A percentile compares a stretch with the other conserved stretches of the same genome.
phyloP scores from a whole-genome alignment of 2,113 vertebrate genomes.

The Crotalus horridus region DNA sequence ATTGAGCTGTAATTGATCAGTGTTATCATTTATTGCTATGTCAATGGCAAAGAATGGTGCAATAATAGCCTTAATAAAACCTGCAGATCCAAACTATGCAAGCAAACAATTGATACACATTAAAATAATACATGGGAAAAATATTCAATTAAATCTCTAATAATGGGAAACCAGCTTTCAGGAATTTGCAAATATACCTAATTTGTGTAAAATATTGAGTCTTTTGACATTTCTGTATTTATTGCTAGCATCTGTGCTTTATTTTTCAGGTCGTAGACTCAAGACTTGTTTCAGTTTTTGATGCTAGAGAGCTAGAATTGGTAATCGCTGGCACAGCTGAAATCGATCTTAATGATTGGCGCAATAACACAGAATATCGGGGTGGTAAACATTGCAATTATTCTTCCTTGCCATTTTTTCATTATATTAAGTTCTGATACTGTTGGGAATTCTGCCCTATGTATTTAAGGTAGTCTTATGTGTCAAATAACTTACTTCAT shows the following conservation, averaged over 20 bases:
- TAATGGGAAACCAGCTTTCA: background rate
- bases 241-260: constrained; percentile 7
- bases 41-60: background rate
- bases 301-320: constrained; percentile 94
- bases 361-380: constrained; percentile 94
- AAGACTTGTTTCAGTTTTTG: constrained; percentile 94
- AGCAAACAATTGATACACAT: background rate
- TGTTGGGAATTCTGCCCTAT: constrained; percentile 8
- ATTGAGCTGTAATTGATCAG: constrained; percentile 9
- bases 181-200: background rate
- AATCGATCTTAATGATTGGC: constrained; percentile 94
- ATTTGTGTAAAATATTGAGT: background rate
- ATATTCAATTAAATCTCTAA: background rate
- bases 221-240: constrained; percentile 5
- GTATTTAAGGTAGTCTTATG: constrained; percentile 6
- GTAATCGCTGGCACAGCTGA: constrained; percentile 97
- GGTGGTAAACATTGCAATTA: constrained; percentile 78
- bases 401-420: constrained; percentile 16
- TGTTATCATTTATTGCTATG: background rate
- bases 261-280: constrained; percentile 90
- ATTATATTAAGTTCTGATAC: constrained; percentile 12
- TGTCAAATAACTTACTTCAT: constrained; percentile 4
- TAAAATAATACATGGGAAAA: background rate
- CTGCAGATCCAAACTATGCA: background rate
- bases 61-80: background rate